Base-by-base conservation (phyloP, 2,888 invertebrate genomes). In the Drosophila sordidapex region DNA sequence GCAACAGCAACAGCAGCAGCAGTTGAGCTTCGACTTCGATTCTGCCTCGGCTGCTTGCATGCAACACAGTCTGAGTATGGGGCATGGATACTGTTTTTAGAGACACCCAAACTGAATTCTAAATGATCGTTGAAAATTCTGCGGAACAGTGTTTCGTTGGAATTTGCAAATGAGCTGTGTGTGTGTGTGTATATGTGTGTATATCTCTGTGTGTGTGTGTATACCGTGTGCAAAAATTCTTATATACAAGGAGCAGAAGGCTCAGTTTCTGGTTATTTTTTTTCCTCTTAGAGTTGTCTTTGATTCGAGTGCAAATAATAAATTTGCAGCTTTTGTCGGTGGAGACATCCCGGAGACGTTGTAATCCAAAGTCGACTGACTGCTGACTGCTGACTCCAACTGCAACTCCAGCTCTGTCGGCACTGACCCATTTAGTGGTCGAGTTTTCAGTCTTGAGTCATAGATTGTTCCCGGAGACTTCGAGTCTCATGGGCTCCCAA, bases 121-220 rank as follows among this genome's bases (percentile, higher is more conserved):
- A 91, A 91, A 91, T 91, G 91, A 90, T 90, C 83, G 87, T 89
- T 91, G 91, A 91, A 91, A 91, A 91, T 90, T 90, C 91, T 89
- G 81, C 69, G 83, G 89, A 91, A 92, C 89, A 84, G 91, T 91
- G 91, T 92, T 91, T 91, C 92, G 82, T 82, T 87, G 92, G 91
- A 91, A 91, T 91, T 91, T 89, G 91, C 91, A 91, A 91, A 91
- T 91, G 91, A 91, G 91, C 90, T 91, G 91, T 83, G 87, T 40
- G 15, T 61, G 70, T 76, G 10, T 62, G 18, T 54, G 58, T 77
- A 21, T 62, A 53, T 58, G 31, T 60, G 15, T 65, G 29, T 68
- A 11, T 71, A 25, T 64, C 43, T 58, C 4, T 57, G n/a, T 54
- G 4, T 49, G 52, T 36, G 29, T 35, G 29, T 65, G 40, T 63